Conservation (phyloP, 2,888 invertebrate species). For the Hybos culiciformis region DNA sequence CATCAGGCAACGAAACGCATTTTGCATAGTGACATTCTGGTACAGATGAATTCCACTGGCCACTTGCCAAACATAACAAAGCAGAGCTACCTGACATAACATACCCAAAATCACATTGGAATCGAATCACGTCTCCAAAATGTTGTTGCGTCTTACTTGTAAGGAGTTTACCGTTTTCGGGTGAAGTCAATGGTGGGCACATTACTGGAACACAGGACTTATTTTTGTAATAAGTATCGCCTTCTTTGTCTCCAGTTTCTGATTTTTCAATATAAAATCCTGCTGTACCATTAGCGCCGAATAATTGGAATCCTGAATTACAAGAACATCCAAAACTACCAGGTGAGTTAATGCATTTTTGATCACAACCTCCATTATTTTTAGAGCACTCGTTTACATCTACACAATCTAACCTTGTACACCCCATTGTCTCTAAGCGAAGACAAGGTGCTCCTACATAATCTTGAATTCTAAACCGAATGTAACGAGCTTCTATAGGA, state of each 20-base stretch:
- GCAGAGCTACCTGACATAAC: constrained; percentile 79
- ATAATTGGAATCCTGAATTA: constrained; percentile 82
- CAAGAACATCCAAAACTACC: constrained; percentile 82
- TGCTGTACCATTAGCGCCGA: constrained; percentile 76
- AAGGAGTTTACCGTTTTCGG: constrained; percentile 73
- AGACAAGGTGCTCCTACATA: constrained; percentile 80
- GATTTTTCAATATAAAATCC: constrained; percentile 65
- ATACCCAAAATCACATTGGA: constrained; percentile 91
- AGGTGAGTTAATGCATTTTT: constrained; percentile 81
- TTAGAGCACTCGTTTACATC: constrained; percentile 79
- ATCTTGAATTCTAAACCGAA: constrained; percentile 75
- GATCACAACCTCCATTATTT: constrained; percentile 84
- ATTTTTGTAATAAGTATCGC: constrained; percentile 77
- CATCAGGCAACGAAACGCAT: constrained; percentile 79
- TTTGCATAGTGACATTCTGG: constrained; percentile 90
- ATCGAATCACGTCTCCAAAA: constrained; percentile 77
- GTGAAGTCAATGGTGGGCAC: constrained; percentile 63
- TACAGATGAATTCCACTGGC: constrained; percentile 85
- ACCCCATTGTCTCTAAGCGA: constrained; percentile 84
- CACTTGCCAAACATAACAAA: constrained; percentile 75
- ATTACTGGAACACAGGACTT: constrained; percentile 91
- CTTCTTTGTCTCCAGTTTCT: constrained; percentile 78
- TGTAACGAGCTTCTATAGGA: constrained; percentile 79
- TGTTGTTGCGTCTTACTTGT: constrained; percentile 72
- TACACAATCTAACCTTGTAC: constrained; percentile 74